Percentiles rank a stretch among this genome's conserved stretches.
These are phyloP conservation scores for Eubasilissa regina DNA, from an alignment of 1,140 invertebrate genomes.

Conservation along the genomic window DNA sequence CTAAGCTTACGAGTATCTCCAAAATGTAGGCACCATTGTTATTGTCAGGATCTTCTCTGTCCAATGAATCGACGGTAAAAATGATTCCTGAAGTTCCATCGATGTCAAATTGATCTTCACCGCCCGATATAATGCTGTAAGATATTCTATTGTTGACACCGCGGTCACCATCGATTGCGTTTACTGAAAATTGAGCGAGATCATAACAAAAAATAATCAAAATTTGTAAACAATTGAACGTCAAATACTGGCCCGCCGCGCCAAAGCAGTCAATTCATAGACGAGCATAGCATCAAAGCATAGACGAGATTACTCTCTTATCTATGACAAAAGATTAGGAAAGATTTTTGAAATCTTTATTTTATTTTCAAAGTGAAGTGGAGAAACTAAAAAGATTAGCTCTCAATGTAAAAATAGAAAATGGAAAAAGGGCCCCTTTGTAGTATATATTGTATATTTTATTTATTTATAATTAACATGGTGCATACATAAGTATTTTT, in stretches of 20 bases:
- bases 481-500: no score
- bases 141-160: conserved; percentile 91
- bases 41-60: conserved; percentile 86
- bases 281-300: no score
- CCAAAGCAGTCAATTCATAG: neutral
- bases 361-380: no score
- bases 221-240: neutral
- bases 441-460: no score
- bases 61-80: conserved; percentile 82
- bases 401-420: no score
- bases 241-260: no score
- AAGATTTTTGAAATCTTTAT: neutral
- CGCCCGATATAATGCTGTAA: conserved; percentile 85
- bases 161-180: conserved; percentile 92
- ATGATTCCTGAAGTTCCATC: conserved; percentile 86
- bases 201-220: neutral
- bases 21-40: conserved; percentile 91
- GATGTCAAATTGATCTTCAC: conserved; percentile 82
- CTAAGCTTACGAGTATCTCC: conserved; percentile 79
- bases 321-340: neutral
- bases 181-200: conserved; percentile 74
- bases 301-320: neutral
- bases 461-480: no score
- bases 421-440: no score
- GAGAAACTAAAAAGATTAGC: no score